Conservation (phyloP, 2,888 invertebrate species). For the Eledona agricola region DNA sequence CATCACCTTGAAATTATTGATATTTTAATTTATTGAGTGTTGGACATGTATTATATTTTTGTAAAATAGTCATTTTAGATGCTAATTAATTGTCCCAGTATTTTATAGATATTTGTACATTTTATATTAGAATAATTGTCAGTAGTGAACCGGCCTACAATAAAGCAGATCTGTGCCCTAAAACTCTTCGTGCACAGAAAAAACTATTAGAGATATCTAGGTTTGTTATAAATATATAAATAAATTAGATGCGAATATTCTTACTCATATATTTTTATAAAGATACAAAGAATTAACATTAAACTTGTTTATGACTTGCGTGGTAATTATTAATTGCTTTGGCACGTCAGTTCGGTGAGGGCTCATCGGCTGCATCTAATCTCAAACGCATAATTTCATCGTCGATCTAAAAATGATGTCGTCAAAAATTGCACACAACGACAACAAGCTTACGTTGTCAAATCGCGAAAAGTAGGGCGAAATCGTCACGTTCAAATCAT, state of each 20-base stretch:
- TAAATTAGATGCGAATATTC: constrained; percentile 25
- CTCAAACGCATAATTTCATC: constrained; percentile 16
- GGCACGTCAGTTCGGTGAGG: constrained; percentile 13
- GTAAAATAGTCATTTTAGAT: constrained; percentile 19
- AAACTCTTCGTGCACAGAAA: constrained; percentile 29
- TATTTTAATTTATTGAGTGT: constrained; percentile 31
- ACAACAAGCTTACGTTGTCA: constrained; percentile 19
- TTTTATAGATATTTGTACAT: constrained; percentile 34
- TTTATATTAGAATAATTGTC: constrained; percentile 36
- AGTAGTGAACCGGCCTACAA: constrained; percentile 51
- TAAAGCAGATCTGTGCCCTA: constrained; percentile 44
- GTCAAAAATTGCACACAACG: constrained; percentile 1
- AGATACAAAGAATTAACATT: constrained; percentile 18
- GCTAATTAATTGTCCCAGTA: constrained; percentile 22
- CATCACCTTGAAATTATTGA: neutral
- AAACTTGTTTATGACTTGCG: constrained; percentile 2
- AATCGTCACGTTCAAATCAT: constrained; percentile 6
- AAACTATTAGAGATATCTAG: constrained; percentile 14
- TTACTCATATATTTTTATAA: constrained; percentile 22
- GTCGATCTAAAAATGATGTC: constrained; percentile 18
- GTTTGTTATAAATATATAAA: constrained; percentile 28
- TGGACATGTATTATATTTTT: constrained; percentile 37
- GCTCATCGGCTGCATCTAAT: constrained; percentile 13
- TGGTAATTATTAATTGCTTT: constrained; percentile 16
- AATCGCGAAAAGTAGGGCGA: constrained; percentile 14